Percentiles rank a stretch among this genome's conserved stretches.
phyloP scores from a whole-genome alignment of 92 coral and sea anemone genomes.

The Bergia puertoricense region DNA sequence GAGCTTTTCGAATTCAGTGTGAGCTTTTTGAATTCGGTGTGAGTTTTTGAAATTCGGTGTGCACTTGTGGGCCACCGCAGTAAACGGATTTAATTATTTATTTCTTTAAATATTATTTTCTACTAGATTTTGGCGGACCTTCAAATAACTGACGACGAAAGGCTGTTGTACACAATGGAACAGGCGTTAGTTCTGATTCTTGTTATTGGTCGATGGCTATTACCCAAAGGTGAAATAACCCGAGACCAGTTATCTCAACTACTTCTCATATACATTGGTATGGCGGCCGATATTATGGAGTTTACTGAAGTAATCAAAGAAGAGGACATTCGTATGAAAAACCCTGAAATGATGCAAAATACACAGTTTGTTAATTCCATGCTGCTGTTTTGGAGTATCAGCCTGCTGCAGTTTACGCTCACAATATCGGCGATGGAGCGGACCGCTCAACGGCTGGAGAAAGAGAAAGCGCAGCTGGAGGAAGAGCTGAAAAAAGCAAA shows the following conservation, averaged over 20 bases:
- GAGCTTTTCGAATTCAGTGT: too few species aligned
- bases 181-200: slow-evolving; percentile 95
- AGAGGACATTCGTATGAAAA: slow-evolving; percentile 73
- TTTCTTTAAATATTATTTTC: not conserved
- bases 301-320: slow-evolving; percentile 91
- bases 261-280: slow-evolving; percentile 86
- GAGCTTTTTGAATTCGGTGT: too few species aligned
- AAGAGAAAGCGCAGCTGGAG: slow-evolving; percentile 76
- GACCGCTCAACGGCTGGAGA: slow-evolving; percentile 82
- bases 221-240: slow-evolving; percentile 91
- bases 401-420: slow-evolving; percentile 86
- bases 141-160: slow-evolving; percentile 69
- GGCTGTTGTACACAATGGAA: slow-evolving; percentile 83
- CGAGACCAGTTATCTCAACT: slow-evolving; percentile 94
- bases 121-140: slow-evolving; percentile 29
- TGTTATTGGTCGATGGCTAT: slow-evolving; percentile 94
- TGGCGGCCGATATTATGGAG: slow-evolving; percentile 96
- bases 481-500: slow-evolving; percentile 74
- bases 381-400: slow-evolving; percentile 86
- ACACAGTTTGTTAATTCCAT: slow-evolving; percentile 77
- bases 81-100: too few species aligned
- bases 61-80: too few species aligned
- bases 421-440: slow-evolving; percentile 87
- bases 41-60: too few species aligned
- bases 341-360: slow-evolving; percentile 74